Evolutionary conservation across 2,113 vertebrate species (phyloP), one percentile per base, ranked within the genome.

Genomic region (Tupaia chinensis): DNA sequence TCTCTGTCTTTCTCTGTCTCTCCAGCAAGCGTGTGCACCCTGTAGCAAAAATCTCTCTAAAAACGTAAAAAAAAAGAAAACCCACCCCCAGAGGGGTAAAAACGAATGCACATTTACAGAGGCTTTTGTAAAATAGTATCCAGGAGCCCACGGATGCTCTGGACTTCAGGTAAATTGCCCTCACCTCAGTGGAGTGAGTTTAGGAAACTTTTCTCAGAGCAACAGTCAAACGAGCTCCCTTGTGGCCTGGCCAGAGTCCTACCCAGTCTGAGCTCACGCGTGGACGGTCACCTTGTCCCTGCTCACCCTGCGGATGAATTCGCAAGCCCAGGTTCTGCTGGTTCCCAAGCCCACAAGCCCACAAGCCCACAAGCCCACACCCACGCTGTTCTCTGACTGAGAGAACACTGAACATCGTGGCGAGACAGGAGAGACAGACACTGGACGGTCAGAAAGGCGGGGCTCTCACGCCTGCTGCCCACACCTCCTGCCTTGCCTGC

Each of bases 151-250:
- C 16, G 72, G 19, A 76, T 19, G 27, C 27, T 76, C 77, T 88
- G 54, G 12, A 65, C 27, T 20, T 81, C 2, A 88, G 32, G n/a
- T 60, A 61, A 32, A 95, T 90, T 82, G 72, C 5, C 32, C 25
- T 34, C 70, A 60, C 10, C 34, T 78, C 53, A 61, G 29, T 17
- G 29, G 19, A 74, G 61, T 80, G 68, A 80, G 25, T 70, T 74
- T 25, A 58, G 5, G 25, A 87, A 73, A 80, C n/a, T 89, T 90
- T 89, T 56, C 85, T 89, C 72, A 90, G 73, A 86, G 25, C 13
- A 25, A 13, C 70, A 72, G 70, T 11, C 65, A 82, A 23, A 70
- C 72, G 44, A 73, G 69, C 32, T 44, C 61, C 44, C 73, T 81
- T 27, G 15, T 23, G 44, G 34, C 32, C 6, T 44, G 34, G 68